A percentile compares a stretch with the other conserved stretches of the same genome.
Evolutionary conservation across 2,797 vertebrate genomes (phyloP).

Genomic region (Sciurus vulgaris): DNA sequence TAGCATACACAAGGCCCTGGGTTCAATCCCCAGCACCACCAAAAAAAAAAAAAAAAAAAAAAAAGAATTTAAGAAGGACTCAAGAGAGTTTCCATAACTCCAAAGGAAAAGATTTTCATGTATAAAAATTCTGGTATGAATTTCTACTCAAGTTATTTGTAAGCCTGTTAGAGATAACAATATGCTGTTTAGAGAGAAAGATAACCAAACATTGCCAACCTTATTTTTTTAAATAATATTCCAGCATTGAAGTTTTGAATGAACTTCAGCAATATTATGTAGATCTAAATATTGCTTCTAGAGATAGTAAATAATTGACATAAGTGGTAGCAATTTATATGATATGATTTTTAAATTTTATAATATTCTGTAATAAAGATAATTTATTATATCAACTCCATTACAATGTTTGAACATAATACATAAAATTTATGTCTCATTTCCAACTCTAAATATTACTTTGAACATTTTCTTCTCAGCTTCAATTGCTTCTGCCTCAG

Average conservation of each 20-base stretch:
- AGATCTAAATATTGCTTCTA: not conserved
- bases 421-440: not conserved
- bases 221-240: not conserved
- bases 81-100: not conserved
- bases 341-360: conserved; percentile 55
- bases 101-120: not conserved
- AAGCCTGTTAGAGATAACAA: not conserved
- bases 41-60: not conserved
- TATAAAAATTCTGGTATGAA: not conserved
- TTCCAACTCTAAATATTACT: not conserved
- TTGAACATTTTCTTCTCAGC: not conserved
- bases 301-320: conserved; percentile 8
- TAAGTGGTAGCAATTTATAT: conserved; percentile 20
- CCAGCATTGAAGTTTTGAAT: not conserved
- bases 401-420: not conserved
- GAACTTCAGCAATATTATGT: not conserved
- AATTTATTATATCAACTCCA: conserved; percentile 52
- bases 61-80: not conserved
- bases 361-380: not conserved
- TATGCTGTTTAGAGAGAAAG: not conserved
- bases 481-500: not conserved
- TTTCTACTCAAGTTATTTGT: not conserved
- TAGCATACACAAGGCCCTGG: no score
- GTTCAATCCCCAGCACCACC: no score
- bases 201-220: not conserved